Conservation (phyloP, 1,140 invertebrate species). For the Diorhabda sublineata region DNA sequence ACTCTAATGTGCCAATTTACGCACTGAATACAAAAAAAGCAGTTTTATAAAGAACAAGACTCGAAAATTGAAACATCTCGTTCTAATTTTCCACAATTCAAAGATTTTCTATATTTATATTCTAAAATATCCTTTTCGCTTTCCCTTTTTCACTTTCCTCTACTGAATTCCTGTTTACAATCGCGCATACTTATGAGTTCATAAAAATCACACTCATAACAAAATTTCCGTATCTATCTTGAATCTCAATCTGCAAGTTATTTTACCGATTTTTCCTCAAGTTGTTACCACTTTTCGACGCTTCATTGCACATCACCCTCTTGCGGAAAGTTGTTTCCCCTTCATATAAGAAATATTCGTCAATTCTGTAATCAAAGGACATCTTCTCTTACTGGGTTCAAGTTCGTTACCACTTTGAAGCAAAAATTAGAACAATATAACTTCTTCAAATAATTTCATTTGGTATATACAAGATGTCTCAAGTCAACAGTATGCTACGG, state of each 20-base stretch:
- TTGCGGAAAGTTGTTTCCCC: conserved; percentile 1
- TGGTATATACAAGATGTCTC: too few relatives aligned
- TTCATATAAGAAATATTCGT: background rate
- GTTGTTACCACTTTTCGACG: background rate
- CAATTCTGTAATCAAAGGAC: background rate
- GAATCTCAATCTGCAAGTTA: background rate
- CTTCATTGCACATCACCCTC: background rate
- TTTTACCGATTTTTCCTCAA: background rate
- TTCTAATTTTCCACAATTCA: too few relatives aligned
- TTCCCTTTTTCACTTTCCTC: too few relatives aligned
- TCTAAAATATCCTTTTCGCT: too few relatives aligned
- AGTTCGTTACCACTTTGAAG: background rate
- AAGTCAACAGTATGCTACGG: too few relatives aligned
- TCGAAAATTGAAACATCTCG: too few relatives aligned
- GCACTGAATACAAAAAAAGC: too few relatives aligned
- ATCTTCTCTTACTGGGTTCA: background rate
- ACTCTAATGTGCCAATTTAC: too few relatives aligned
- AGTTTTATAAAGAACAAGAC: too few relatives aligned
- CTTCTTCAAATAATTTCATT: too few relatives aligned
- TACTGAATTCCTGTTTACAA: background rate
- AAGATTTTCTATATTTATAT: too few relatives aligned
- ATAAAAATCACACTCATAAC: background rate
- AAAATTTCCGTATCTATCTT: background rate
- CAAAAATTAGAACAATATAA: background rate
- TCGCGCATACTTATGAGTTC: too few relatives aligned